Evolutionary conservation across 2,888 invertebrate species (phyloP).

Genomic region (Priocnemis perturbator): DNA sequence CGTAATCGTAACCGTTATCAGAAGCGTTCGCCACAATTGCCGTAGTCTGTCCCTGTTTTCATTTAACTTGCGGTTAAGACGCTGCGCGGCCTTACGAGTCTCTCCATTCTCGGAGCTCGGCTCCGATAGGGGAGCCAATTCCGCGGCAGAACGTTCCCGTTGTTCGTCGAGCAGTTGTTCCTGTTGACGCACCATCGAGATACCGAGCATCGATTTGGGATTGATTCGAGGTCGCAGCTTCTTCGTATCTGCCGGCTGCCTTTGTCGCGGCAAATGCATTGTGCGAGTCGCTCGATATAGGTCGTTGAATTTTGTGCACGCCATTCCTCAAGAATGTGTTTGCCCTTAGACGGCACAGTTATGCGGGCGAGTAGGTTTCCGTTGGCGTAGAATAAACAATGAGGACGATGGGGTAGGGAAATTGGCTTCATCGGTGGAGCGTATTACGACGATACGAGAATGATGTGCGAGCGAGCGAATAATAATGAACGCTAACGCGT

Average conservation of each 20-base stretch:
- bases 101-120: slow-evolving; percentile 30
- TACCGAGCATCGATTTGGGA: slow-evolving; percentile 50
- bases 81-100: slow-evolving; percentile 26
- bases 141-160: slow-evolving; percentile 29
- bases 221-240: slow-evolving; percentile 40
- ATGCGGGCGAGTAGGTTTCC: not conserved
- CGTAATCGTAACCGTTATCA: too few species aligned
- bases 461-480: too few species aligned
- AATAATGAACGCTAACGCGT: too few species aligned
- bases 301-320: slow-evolving; percentile 48
- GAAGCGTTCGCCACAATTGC: too few species aligned
- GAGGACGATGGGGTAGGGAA: too few species aligned
- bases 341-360: slow-evolving; percentile 5
- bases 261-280: slow-evolving; percentile 41
- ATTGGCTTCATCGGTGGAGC: too few species aligned
- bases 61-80: too few species aligned
- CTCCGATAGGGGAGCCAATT: slow-evolving; percentile 46
- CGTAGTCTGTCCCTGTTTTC: too few species aligned
- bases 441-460: too few species aligned
- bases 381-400: not conserved
- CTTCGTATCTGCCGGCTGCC: slow-evolving; percentile 39
- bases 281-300: slow-evolving; percentile 43
- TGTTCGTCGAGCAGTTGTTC: slow-evolving; percentile 30
- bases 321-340: slow-evolving; percentile 20
- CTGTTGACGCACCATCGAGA: slow-evolving; percentile 51